A percentile compares a stretch with the other conserved stretches of the same genome.
phyloP scores from a whole-genome alignment of 2,113 vertebrate genomes.

The Sapajus apella region DNA sequence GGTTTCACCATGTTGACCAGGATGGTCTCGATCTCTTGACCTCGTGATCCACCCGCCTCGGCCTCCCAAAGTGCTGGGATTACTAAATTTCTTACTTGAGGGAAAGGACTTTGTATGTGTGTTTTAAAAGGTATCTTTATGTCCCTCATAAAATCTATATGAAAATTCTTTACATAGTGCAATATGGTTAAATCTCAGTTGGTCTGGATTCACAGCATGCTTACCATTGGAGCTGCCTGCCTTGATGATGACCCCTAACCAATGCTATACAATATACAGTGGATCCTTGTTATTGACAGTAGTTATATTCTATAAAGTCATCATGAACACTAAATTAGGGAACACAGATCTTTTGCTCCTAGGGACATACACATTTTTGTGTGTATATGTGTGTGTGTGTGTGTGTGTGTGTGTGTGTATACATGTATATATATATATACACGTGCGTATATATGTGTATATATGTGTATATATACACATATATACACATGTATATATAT shows the following conservation, averaged over 20 bases:
- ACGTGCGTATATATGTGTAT: too few species aligned
- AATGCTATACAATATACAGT: background rate
- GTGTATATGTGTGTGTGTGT: too few species aligned
- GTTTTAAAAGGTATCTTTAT: background rate
- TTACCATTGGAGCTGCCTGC: background rate
- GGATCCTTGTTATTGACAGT: background rate
- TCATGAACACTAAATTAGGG: background rate
- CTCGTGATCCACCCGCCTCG: too few species aligned
- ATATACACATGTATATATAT: too few species aligned
- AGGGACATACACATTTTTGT: background rate
- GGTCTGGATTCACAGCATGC: background rate
- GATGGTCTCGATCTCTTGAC: too few species aligned
- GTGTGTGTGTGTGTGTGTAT: background rate
- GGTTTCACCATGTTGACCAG: too few species aligned
- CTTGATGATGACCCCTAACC: background rate
- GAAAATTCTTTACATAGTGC: background rate
- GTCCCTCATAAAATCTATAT: background rate
- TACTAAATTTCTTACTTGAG: background rate
- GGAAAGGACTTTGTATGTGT: background rate
- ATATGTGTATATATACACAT: too few species aligned
- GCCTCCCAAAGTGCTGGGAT: too few species aligned
- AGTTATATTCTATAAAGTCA: background rate
- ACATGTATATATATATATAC: too few species aligned
- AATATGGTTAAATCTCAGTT: background rate
- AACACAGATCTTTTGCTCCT: background rate